These are phyloP conservation scores for Machimus atricapillus DNA, from an alignment of 2,888 invertebrate genomes.

Conservation along the genomic window DNA sequence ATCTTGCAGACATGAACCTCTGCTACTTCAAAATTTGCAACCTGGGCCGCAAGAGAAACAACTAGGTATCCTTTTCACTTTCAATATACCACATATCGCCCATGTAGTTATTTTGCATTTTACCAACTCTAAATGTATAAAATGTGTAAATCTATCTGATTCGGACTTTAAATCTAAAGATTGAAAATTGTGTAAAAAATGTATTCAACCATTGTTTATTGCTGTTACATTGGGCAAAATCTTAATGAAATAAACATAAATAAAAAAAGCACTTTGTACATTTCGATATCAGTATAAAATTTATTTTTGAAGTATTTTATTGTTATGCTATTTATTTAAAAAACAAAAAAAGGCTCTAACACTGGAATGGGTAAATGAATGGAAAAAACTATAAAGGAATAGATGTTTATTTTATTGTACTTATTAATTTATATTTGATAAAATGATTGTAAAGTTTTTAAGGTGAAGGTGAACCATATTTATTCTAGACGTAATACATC, in stretches of 20 bases:
- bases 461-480: background rate
- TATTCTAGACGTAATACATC: background rate
- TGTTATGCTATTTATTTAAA: background rate
- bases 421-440: slow-evolving; percentile 7
- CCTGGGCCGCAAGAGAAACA: slow-evolving; percentile 69
- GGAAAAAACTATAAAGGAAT: background rate
- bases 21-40: slow-evolving; percentile 76
- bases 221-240: background rate
- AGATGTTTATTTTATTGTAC: background rate
- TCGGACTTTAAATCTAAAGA: background rate
- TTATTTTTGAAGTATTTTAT: background rate
- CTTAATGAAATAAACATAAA: background rate
- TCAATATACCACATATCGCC: background rate
- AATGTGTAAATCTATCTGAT: background rate
- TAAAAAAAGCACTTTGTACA: background rate
- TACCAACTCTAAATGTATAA: background rate
- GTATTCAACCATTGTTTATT: background rate
- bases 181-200: background rate
- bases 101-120: background rate
- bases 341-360: background rate
- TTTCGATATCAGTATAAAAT: background rate
- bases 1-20: slow-evolving; percentile 68
- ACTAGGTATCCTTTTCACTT: slow-evolving; percentile 49
- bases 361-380: background rate
- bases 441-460: background rate